These are phyloP conservation scores for Anagyrus pseudococci DNA, from an alignment of 2,888 invertebrate genomes.

Conservation along the genomic window DNA sequence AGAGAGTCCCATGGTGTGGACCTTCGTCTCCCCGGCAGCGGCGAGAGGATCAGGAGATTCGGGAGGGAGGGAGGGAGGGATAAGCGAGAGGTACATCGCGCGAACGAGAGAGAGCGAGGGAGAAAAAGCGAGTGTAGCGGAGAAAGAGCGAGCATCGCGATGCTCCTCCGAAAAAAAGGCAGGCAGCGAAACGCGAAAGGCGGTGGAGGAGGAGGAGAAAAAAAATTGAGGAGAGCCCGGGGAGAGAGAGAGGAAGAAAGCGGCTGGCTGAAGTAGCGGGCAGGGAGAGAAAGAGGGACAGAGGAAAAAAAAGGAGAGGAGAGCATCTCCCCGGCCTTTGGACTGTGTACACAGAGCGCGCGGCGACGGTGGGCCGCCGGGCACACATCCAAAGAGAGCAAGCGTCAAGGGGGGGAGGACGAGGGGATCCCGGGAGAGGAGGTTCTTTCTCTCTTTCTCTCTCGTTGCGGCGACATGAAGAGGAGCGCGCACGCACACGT, in stretches of 20 bases:
- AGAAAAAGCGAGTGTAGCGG: not conserved
- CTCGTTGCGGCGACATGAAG: constrained; percentile 30
- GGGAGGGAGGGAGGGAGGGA: no score
- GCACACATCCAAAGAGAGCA: constrained; percentile 32
- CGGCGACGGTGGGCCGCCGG: constrained; percentile 13
- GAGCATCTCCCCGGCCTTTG: not conserved
- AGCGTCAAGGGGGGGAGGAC: constrained; percentile 1
- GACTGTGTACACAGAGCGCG: constrained; percentile 25
- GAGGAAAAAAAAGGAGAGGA: constrained; percentile 13
- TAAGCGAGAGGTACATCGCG: not conserved
- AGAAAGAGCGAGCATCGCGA: no score
- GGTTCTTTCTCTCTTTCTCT: no score
- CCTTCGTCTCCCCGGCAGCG: no score
- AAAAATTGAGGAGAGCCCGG: constrained; percentile 20
- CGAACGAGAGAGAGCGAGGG: not conserved
- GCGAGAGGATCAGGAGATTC: no score
- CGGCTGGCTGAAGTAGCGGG: not conserved
- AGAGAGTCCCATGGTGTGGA: no score
- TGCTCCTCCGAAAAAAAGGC: no score
- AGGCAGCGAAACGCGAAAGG: not conserved
- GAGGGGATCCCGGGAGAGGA: constrained; percentile 22
- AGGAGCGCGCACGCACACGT: constrained; percentile 11
- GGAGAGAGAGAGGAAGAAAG: constrained; percentile 27
- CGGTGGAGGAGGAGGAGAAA: not conserved
- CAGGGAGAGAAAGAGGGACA: not conserved